phyloP scores from a whole-genome alignment of 2,113 vertebrate species.

The Axis porcinus region DNA sequence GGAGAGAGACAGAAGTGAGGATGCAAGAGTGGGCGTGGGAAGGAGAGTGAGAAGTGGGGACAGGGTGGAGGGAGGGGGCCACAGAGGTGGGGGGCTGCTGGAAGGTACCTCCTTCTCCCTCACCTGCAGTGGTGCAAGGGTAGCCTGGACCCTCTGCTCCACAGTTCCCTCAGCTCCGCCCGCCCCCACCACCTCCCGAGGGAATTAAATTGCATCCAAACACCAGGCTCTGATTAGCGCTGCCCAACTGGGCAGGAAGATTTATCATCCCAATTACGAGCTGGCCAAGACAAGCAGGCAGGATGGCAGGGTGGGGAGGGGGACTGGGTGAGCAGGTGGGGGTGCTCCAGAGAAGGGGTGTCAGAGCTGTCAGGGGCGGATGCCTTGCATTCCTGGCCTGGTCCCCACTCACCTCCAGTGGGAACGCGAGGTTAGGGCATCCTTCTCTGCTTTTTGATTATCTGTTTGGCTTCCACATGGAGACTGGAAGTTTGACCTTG shows the following conservation, averaged over 20 bases:
- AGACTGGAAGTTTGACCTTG: neutral
- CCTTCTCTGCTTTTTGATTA: neutral
- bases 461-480: neutral
- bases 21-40: neutral
- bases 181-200: constrained; percentile 7
- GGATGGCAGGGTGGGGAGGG: neutral
- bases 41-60: neutral
- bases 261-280: constrained; percentile 85
- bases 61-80: neutral
- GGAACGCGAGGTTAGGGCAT: accelerated
- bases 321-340: neutral
- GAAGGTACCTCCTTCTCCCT: neutral
- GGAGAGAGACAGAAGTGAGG: neutral
- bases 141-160: constrained; percentile 37
- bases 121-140: neutral
- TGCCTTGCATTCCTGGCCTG: neutral
- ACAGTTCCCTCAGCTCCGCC: constrained; percentile 28
- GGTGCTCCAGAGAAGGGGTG: neutral
- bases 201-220: constrained; percentile 80
- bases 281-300: constrained; percentile 2
- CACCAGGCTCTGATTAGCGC: constrained; percentile 79
- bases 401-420: neutral
- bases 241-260: constrained; percentile 82
- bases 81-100: neutral
- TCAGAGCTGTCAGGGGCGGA: neutral